Percentiles rank a stretch among this genome's conserved stretches.
These are phyloP conservation scores for Zonotrichia albicollis DNA, from an alignment of 2,797 vertebrate genomes.

Conservation along the genomic window DNA sequence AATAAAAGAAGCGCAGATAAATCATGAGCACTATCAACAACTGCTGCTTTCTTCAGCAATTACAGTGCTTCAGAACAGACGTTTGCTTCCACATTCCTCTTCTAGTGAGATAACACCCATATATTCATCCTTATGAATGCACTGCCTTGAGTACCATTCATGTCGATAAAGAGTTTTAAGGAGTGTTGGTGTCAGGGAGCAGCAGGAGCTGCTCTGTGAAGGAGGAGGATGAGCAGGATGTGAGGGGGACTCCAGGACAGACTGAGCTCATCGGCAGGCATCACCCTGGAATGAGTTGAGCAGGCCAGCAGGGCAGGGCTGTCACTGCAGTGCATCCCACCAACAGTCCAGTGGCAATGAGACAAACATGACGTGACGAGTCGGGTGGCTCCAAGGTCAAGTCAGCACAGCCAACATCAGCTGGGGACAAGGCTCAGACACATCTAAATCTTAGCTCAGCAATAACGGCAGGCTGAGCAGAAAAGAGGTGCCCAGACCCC, in stretches of 20 bases:
- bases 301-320: neutral
- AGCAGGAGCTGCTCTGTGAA: neutral
- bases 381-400: neutral
- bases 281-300: neutral
- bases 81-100: neutral
- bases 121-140: neutral
- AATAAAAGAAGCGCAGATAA: neutral
- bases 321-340: neutral
- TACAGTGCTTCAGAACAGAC: neutral
- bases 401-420: neutral
- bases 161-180: neutral
- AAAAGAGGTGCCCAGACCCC: neutral
- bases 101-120: neutral
- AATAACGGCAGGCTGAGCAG: neutral
- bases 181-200: neutral
- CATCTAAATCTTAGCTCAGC: neutral
- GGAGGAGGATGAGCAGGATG: neutral
- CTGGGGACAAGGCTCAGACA: neutral
- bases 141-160: neutral
- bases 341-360: neutral
- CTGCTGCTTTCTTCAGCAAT: constrained; percentile 2
- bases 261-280: rapidly evolving
- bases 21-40: neutral
- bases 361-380: rapidly evolving
- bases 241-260: neutral